Percentiles rank a stretch among this genome's conserved stretches.
Conservation (phyloP, 2,888 invertebrate species). For the Erebia aethiops region DNA sequence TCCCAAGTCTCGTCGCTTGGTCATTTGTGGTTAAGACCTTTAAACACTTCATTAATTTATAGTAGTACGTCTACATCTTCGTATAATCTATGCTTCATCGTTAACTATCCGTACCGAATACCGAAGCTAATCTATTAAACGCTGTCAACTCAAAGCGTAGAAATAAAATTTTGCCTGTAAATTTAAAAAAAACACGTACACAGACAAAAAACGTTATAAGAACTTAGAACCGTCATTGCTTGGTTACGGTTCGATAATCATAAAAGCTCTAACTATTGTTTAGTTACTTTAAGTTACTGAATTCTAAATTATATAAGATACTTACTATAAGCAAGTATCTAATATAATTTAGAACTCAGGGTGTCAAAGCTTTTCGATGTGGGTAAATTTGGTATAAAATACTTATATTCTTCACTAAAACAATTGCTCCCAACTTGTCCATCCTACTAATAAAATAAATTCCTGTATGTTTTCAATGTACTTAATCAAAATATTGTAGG, state of each 20-base stretch:
- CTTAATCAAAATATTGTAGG: too few species aligned
- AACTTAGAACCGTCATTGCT: conserved; percentile 26
- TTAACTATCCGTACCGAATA: conserved; percentile 51
- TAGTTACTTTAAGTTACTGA: background rate
- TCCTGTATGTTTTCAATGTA: too few species aligned
- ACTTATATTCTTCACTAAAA: too few species aligned
- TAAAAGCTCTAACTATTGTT: conserved; percentile 15
- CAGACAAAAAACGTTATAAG: conserved; percentile 29
- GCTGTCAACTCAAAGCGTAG: conserved; percentile 46
- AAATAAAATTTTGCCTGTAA: conserved; percentile 17
- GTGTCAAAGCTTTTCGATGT: too few species aligned
- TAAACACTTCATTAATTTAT: background rate
- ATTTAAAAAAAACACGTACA: conserved; percentile 26
- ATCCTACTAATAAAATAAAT: too few species aligned
- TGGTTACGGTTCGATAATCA: conserved; percentile 33
- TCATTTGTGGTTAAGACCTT: too few species aligned
- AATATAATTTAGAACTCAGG: background rate
- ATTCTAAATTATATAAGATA: too few species aligned
- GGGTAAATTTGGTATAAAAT: too few species aligned
- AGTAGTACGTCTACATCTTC: background rate
- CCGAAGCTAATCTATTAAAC: conserved; percentile 50
- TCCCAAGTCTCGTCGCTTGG: too few species aligned
- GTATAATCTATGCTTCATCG: conserved; percentile 34
- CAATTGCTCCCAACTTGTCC: too few species aligned
- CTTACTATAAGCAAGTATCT: too few species aligned